phyloP scores from a whole-genome alignment of 2,888 invertebrate species.

The Epistrophe eligans region DNA sequence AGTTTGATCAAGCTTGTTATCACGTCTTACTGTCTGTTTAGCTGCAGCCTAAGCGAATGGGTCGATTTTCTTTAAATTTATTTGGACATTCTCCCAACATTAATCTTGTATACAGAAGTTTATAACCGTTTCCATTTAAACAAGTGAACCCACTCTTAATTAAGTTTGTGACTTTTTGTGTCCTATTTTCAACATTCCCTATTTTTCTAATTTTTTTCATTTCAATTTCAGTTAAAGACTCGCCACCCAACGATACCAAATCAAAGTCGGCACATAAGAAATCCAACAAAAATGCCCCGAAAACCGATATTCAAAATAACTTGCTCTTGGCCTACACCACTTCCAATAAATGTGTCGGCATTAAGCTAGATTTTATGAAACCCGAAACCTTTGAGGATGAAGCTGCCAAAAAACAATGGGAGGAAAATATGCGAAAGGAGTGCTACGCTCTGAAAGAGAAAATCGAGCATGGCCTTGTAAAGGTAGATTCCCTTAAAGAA shows the following conservation, averaged over 20 bases:
- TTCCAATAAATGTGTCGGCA: slow-evolving; percentile 87
- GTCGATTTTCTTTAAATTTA: too few relatives aligned
- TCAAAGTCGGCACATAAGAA: slow-evolving; percentile 54
- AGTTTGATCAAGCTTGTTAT: too few relatives aligned
- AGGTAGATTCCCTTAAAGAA: slow-evolving; percentile 86
- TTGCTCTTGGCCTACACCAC: slow-evolving; percentile 87
- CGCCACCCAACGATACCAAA: slow-evolving; percentile 44
- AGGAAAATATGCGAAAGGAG: slow-evolving; percentile 87
- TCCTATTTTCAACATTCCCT: too few relatives aligned
- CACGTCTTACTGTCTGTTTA: too few relatives aligned
- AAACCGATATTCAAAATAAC: slow-evolving; percentile 81
- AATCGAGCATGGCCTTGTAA: slow-evolving; percentile 86
- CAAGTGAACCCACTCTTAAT: too few relatives aligned
- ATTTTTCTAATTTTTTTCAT: background rate
- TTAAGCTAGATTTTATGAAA: slow-evolving; percentile 87
- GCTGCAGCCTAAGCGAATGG: too few relatives aligned
- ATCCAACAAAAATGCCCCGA: slow-evolving; percentile 10
- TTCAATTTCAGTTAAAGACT: slow-evolving; percentile 55
- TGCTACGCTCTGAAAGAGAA: slow-evolving; percentile 87
- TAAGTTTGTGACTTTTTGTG: too few relatives aligned
- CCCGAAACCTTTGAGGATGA: slow-evolving; percentile 87
- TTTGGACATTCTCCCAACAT: too few relatives aligned
- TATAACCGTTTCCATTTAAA: too few relatives aligned
- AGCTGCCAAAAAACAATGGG: slow-evolving; percentile 87
- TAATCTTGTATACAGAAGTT: too few relatives aligned